Evolutionary conservation across 2,888 invertebrate species (phyloP), one percentile per base, ranked within the genome.

Genomic region (Pelosia muscerda): DNA sequence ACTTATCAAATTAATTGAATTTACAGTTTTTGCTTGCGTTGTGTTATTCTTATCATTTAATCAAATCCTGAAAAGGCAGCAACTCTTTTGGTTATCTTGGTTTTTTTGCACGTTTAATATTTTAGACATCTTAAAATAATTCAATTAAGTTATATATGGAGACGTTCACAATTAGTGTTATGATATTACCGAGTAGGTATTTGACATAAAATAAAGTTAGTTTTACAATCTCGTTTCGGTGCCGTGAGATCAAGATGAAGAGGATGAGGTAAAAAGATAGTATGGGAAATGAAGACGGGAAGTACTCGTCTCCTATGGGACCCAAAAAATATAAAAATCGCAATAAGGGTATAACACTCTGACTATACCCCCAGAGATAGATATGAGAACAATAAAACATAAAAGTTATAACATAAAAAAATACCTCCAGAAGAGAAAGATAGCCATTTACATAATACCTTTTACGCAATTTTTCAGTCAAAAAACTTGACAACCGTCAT

Each of bases 401-500:
- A 13, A 42, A 49, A 10, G 3, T 26, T 6, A 25, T 25, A 23
- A 19, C n/a, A 10, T 22, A 42, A 31, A 38, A 56, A 13, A 25
- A 13, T 61, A n/a, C 22, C 42, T 49, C 23, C 8, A 22, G 42
- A 53, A 55, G 42, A 22, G 22, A 25, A 49, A 42, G 31, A 57
- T 25, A 64, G 72, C 63, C 60, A 65, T 38, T 69, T 70, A 76
- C 72, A 71, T 81, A 78, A 73, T 74, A 81, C 79, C 71, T 69
- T 71, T 56, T 71, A 63, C 71, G 76, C 71, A 67, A 79, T 74
- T 78, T 79, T 75, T 75, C 68, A 76, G 60, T 68, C 66, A 72
- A 74, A 84, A 81, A 85, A 81, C 73, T 74, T 81, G 78, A 84
- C 81, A 86, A 79, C 70, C 76, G 71, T 78, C 81, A 78, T 81